A percentile compares a stretch with the other conserved stretches of the same genome.
These are phyloP conservation scores for Mongoloraphidia duomilia DNA, from an alignment of 2,888 invertebrate genomes.

Conservation along the genomic window DNA sequence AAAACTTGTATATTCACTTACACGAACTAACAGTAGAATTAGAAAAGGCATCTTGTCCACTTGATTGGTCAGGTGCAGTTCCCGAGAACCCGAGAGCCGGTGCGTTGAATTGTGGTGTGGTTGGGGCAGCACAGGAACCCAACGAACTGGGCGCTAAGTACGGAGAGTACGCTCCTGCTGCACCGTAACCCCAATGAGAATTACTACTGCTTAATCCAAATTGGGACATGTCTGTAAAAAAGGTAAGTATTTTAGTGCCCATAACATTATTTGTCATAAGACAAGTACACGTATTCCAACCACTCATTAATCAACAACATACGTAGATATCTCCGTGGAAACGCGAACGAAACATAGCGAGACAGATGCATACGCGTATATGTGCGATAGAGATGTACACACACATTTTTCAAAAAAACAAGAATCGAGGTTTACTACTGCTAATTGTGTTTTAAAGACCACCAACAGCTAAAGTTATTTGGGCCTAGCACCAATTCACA, in stretches of 20 bases:
- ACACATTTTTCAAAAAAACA: no score
- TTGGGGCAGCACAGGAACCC: constrained; percentile 61
- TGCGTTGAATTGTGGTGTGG: constrained; percentile 54
- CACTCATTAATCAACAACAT: constrained; percentile 26
- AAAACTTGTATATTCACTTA: constrained; percentile 18
- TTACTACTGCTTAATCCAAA: constrained; percentile 73
- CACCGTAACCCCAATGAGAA: constrained; percentile 79
- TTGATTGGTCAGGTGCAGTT: constrained; percentile 46
- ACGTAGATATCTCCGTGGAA: no score
- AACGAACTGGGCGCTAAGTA: constrained; percentile 55
- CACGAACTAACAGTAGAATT: constrained; percentile 27
- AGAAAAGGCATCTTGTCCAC: constrained; percentile 33
- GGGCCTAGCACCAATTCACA: no score
- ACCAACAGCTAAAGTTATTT: no score
- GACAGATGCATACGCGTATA: no score
- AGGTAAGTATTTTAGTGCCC: constrained; percentile 22
- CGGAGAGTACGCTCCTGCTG: constrained; percentile 74
- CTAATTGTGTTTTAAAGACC: no score
- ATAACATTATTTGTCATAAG: no score
- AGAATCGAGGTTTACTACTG: no score
- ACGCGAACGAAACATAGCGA: no score
- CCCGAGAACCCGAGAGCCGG: constrained; percentile 60
- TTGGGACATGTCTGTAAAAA: constrained; percentile 63
- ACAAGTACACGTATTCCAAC: no score
- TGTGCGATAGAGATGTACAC: no score